A percentile compares a stretch with the other conserved stretches of the same genome.
Evolutionary conservation across 2,113 vertebrate genomes (phyloP).

Genomic region (Cyanistes caeruleus): DNA sequence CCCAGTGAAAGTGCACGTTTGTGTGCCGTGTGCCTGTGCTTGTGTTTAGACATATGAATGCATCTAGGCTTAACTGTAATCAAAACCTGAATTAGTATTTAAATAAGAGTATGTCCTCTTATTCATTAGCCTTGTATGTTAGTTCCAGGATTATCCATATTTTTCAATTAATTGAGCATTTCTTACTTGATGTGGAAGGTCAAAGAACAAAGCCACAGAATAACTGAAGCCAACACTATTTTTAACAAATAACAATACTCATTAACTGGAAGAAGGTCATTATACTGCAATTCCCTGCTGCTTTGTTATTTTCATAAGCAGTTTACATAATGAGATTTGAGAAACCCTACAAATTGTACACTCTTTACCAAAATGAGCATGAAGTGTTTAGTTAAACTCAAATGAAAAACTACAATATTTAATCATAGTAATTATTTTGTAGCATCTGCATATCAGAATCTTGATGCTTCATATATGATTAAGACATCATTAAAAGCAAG

Average conservation of each 20-base stretch:
- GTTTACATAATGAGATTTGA: conserved; percentile 16
- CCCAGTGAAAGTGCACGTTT: background rate
- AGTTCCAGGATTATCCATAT: background rate
- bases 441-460: background rate
- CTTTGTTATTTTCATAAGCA: conserved; percentile 10
- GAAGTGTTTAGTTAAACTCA: background rate
- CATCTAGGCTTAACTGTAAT: background rate
- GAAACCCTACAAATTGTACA: background rate
- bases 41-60: background rate
- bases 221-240: background rate
- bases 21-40: background rate
- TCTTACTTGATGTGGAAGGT: background rate
- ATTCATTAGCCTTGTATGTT: background rate
- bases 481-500: background rate
- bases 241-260: background rate
- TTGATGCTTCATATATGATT: background rate
- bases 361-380: background rate
- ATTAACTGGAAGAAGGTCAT: background rate
- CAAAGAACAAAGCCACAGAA: background rate
- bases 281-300: conserved; percentile 8
- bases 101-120: background rate
- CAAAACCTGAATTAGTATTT: background rate
- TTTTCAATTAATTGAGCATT: background rate
- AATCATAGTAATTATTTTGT: background rate
- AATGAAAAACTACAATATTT: background rate